phyloP scores from a whole-genome alignment of 2,888 invertebrate genomes.

The Drosophila kambysellisi region DNA sequence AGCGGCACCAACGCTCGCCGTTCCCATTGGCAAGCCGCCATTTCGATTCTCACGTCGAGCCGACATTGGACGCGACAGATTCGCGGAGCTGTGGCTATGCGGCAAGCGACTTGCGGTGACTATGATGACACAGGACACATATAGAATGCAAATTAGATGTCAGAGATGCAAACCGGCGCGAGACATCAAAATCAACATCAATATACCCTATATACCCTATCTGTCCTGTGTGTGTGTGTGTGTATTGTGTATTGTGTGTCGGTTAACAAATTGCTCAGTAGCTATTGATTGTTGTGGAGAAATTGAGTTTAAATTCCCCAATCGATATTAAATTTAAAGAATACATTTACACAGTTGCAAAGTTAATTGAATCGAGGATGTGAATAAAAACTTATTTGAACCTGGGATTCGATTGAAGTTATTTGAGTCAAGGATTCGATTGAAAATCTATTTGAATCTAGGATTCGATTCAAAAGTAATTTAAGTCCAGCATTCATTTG shows the following conservation, averaged over 20 bases:
- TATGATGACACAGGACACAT: constrained; percentile 62
- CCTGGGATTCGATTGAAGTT: neutral
- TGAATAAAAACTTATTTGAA: neutral
- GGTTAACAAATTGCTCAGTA: neutral
- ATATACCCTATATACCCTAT: neutral
- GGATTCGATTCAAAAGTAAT: neutral
- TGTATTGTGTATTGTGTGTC: neutral
- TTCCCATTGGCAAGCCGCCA: constrained; percentile 22
- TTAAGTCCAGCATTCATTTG: neutral
- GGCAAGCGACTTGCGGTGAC: constrained; percentile 63
- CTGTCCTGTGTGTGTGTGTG: neutral
- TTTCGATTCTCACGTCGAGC: constrained; percentile 39
- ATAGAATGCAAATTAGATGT: constrained; percentile 71
- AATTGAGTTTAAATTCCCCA: neutral
- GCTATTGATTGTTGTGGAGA: neutral
- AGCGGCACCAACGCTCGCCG: constrained; percentile 37
- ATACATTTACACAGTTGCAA: neutral
- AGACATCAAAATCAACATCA: constrained; percentile 2
- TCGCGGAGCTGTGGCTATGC: constrained; percentile 29
- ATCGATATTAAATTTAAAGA: neutral
- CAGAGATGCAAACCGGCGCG: constrained; percentile 64
- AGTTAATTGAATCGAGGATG: neutral
- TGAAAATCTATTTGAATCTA: neutral
- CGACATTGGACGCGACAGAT: constrained; percentile 15
- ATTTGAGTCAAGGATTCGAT: neutral